Evolutionary conservation across 2,113 vertebrate species (phyloP).

Genomic region (Gorilla gorilla): DNA sequence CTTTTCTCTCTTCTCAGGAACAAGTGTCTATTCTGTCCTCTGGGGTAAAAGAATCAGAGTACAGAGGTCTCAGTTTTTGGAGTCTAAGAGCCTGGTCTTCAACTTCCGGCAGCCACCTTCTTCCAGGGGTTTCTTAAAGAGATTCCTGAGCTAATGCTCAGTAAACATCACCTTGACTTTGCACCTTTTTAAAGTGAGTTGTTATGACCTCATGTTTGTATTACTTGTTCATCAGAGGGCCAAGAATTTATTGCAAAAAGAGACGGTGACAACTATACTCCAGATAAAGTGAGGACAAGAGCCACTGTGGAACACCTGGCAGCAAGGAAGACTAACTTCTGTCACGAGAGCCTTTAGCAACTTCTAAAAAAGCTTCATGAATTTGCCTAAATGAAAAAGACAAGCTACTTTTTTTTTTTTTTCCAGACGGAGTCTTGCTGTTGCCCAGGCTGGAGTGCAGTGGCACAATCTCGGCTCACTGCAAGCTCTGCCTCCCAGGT

Average conservation of each 20-base stretch:
- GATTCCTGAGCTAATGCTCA: neutral
- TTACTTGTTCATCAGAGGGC: neutral
- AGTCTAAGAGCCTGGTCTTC: neutral
- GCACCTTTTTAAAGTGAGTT: slow-evolving; percentile 7
- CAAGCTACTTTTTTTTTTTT: neutral
- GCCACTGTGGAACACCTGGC: neutral
- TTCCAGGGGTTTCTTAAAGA: neutral
- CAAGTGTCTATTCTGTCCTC: neutral
- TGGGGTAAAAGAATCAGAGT: neutral
- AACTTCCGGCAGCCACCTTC: neutral
- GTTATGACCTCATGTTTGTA: slow-evolving; percentile 33
- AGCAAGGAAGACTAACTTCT: fast-evolving
- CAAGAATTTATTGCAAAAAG: neutral
- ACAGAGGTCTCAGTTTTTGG: fast-evolving
- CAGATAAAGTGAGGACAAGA: neutral
- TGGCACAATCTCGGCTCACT: too few relatives aligned
- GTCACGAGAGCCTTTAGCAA: neutral
- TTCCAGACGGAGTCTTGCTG: too few relatives aligned
- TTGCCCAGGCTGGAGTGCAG: too few relatives aligned
- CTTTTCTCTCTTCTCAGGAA: neutral
- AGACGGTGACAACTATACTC: too few relatives aligned
- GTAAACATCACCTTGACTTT: slow-evolving; percentile 14
- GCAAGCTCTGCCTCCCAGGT: too few relatives aligned
- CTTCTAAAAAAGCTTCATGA: neutral
- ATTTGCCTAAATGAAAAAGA: neutral